Evolutionary conservation across 2,888 invertebrate species (phyloP).

Genomic region (Dermolepida albohirtum): DNA sequence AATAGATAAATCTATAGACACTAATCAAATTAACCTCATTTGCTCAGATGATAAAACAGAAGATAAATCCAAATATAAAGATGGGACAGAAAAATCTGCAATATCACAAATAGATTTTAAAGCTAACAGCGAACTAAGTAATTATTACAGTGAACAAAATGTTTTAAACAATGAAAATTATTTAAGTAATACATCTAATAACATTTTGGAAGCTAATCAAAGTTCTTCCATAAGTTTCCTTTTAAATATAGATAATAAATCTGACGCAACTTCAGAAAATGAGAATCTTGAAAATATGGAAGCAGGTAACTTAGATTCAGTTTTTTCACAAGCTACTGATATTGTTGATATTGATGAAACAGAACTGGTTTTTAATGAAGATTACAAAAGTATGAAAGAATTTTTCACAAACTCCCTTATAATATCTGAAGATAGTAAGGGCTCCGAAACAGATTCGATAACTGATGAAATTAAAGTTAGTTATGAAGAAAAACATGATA

Average conservation of each 20-base stretch:
- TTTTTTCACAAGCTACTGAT: conserved; percentile 13
- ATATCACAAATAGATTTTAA: too few relatives aligned
- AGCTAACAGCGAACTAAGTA: too few relatives aligned
- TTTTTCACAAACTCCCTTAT: conserved; percentile 52
- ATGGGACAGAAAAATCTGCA: too few relatives aligned
- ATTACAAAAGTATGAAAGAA: conserved; percentile 52
- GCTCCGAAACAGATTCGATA: conserved; percentile 49
- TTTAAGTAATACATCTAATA: too few relatives aligned
- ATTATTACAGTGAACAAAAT: too few relatives aligned
- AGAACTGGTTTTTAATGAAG: not conserved
- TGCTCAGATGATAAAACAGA: too few relatives aligned
- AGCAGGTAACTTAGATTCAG: conserved; percentile 11
- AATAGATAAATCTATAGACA: not conserved
- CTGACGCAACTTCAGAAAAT: not conserved
- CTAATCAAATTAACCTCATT: too few relatives aligned
- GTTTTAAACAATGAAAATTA: too few relatives aligned
- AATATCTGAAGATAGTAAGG: conserved; percentile 26
- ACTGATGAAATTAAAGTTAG: conserved; percentile 19
- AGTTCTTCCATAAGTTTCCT: too few relatives aligned
- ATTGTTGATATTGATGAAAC: conserved; percentile 3
- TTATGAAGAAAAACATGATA: conserved; percentile 7
- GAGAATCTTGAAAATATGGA: conserved; percentile 50
- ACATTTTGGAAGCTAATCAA: too few relatives aligned
- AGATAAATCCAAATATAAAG: too few relatives aligned
- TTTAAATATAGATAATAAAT: not conserved